Evolutionary conservation across 2,888 invertebrate genomes (phyloP).

Genomic region (Operophtera brumata): DNA sequence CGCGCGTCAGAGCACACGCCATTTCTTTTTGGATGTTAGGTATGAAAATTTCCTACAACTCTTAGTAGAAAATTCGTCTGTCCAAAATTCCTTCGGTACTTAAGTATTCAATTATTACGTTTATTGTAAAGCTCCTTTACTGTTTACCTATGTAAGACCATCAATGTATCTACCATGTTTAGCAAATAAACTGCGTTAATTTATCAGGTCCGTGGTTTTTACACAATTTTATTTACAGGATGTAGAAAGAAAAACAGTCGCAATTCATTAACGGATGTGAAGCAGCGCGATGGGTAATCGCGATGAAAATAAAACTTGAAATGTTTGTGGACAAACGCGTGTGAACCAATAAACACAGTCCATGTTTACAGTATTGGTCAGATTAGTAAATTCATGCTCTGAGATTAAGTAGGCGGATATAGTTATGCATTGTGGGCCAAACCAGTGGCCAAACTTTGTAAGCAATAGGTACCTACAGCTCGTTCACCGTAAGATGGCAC

Average conservation of each 20-base stretch:
- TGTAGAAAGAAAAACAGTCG: constrained; percentile 3
- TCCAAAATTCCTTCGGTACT: too few relatives aligned
- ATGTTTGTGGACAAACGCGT: constrained; percentile 26
- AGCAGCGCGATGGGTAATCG: constrained; percentile 14
- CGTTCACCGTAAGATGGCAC: too few relatives aligned
- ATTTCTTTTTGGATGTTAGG: too few relatives aligned
- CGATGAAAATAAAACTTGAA: constrained; percentile 36
- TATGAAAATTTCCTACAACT: too few relatives aligned
- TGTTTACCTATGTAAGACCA: too few relatives aligned
- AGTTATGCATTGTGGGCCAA: not conserved
- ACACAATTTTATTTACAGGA: not conserved
- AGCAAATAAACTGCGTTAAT: too few relatives aligned
- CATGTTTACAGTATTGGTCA: constrained; percentile 18
- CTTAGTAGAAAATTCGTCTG: too few relatives aligned
- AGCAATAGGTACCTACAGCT: not conserved
- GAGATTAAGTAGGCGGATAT: not conserved
- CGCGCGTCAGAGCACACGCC: too few relatives aligned
- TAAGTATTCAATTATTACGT: too few relatives aligned
- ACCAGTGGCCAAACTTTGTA: not conserved
- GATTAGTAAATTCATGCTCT: not conserved
- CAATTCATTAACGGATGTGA: constrained; percentile 10
- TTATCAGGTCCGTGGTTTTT: too few relatives aligned
- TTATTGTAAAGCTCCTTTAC: too few relatives aligned
- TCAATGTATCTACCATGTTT: too few relatives aligned
- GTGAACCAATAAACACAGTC: constrained; percentile 23